phyloP scores from a whole-genome alignment of 2,113 vertebrate species.

The Sinocyclocheilus rhinocerous region DNA sequence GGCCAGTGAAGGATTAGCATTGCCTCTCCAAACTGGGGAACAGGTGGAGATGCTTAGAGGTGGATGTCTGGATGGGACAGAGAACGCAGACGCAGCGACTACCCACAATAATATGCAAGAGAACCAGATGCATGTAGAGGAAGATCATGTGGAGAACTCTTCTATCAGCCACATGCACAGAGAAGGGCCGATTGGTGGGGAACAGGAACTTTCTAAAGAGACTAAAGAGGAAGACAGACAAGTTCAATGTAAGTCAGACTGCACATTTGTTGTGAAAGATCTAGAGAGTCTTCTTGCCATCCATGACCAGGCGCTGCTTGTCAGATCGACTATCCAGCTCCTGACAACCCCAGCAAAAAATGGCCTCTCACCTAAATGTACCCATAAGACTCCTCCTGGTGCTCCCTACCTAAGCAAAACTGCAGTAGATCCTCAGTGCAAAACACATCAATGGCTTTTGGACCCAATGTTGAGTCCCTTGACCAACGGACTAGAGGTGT shows the following conservation, averaged over 20 bases:
- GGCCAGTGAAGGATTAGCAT: slow-evolving; percentile 42
- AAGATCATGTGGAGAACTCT: slow-evolving; percentile 7
- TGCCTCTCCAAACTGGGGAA: slow-evolving; percentile 26
- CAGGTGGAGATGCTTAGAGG: slow-evolving; percentile 53
- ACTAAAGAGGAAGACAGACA: not conserved
- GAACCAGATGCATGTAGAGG: slow-evolving; percentile 73
- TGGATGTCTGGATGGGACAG: slow-evolving; percentile 75
- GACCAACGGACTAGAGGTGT: slow-evolving; percentile 80
- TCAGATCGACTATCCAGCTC: slow-evolving; percentile 86
- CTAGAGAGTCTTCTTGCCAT: slow-evolving; percentile 80
- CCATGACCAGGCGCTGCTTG: slow-evolving; percentile 83
- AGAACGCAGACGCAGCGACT: slow-evolving; percentile 80
- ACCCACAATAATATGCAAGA: slow-evolving; percentile 69
- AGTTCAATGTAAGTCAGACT: not conserved
- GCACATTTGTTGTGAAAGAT: slow-evolving; percentile 68
- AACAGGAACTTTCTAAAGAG: slow-evolving; percentile 65
- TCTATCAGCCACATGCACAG: slow-evolving; percentile 65
- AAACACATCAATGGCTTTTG: slow-evolving; percentile 66
- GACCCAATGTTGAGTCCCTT: slow-evolving; percentile 77
- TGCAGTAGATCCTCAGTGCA: slow-evolving; percentile 72
- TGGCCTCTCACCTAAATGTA: slow-evolving; percentile 42
- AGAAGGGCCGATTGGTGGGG: slow-evolving; percentile 70
- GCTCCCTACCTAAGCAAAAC: slow-evolving; percentile 26
- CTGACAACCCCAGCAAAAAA: slow-evolving; percentile 77
- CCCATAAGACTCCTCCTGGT: slow-evolving; percentile 30